Conservation (phyloP, 2,797 vertebrate genomes). For the Muscicapa striata region DNA sequence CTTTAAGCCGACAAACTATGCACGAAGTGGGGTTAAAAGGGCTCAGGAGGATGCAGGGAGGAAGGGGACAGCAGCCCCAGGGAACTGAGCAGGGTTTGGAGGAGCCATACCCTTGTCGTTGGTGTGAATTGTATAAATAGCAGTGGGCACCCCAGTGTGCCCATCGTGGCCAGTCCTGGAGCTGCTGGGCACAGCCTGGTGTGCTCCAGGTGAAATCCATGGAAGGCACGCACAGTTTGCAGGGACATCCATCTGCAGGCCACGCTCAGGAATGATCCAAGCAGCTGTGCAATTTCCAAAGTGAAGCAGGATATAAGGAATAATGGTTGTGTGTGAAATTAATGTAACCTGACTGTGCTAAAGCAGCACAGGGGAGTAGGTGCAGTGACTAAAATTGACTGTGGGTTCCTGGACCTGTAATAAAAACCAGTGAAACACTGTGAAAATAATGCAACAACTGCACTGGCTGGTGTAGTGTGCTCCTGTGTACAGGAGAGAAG, state of each 20-base stretch:
- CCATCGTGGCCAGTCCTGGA: not conserved
- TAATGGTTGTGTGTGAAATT: not conserved
- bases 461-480: not conserved
- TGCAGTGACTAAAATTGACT: not conserved
- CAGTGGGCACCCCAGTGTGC: not conserved
- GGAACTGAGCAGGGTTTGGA: not conserved
- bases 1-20: not conserved
- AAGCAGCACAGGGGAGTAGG: not conserved
- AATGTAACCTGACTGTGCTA: not conserved
- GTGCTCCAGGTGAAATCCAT: accelerated
- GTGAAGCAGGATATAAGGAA: not conserved
- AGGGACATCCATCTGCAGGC: not conserved
- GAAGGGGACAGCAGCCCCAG: not conserved
- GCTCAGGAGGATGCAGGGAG: not conserved
- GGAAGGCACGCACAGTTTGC: not conserved
- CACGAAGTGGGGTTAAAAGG: not conserved
- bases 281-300: not conserved
- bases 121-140: not conserved
- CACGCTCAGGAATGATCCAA: not conserved
- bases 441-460: not conserved
- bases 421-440: not conserved
- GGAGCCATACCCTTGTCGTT: not conserved
- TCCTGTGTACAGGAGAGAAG: not conserved
- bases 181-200: not conserved
- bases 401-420: not conserved